phyloP scores from a whole-genome alignment of 2,113 vertebrate species.

The Ceuthmochares aereus region DNA sequence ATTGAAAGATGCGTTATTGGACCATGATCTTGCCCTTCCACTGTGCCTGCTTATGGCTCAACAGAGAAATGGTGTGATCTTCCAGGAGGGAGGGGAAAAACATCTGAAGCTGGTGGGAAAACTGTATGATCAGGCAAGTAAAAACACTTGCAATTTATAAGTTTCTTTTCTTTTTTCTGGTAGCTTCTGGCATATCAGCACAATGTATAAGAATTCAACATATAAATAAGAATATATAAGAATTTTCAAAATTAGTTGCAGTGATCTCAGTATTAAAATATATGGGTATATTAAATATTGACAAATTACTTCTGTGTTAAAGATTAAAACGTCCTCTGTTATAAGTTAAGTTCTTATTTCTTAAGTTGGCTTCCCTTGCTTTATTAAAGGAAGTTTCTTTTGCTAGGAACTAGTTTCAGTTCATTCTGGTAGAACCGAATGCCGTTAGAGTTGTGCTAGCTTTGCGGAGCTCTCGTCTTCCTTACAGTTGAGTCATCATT shows the following conservation, averaged over 20 bases:
- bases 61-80: slow-evolving; percentile 93
- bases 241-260: not conserved
- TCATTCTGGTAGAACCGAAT: not conserved
- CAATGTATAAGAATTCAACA: not conserved
- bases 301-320: not conserved
- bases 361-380: not conserved
- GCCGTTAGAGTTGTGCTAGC: not conserved
- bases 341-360: not conserved
- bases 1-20: slow-evolving; percentile 92
- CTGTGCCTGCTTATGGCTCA: slow-evolving; percentile 97
- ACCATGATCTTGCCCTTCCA: slow-evolving; percentile 94
- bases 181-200: not conserved
- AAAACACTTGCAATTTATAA: not conserved
- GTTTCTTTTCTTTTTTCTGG: not conserved
- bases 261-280: not conserved
- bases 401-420: not conserved
- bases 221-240: not conserved
- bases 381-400: not conserved
- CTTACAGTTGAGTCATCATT: not conserved
- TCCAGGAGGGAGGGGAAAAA: slow-evolving; percentile 97
- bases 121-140: slow-evolving; percentile 94
- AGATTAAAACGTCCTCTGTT: not conserved
- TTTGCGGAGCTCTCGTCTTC: not conserved
- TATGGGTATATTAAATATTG: not conserved
- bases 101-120: slow-evolving; percentile 98